Conservation (phyloP, 2,113 vertebrate species). For the Strigops habroptila region DNA sequence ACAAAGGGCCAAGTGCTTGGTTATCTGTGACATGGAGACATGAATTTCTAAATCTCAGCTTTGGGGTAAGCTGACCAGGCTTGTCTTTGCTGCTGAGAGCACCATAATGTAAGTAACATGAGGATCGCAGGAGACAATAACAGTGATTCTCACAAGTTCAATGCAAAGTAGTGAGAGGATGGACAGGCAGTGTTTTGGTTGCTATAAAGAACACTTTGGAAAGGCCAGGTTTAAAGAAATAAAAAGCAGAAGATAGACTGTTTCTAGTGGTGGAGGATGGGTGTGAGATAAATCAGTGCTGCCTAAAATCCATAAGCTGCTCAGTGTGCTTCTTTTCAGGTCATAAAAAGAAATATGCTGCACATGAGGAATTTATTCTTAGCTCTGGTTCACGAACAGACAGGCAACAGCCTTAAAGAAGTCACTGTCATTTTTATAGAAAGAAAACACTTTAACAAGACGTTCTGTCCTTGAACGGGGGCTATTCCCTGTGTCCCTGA, state of each 20-base stretch:
- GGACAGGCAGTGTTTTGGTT: background rate
- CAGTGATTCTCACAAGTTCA: too few relatives aligned
- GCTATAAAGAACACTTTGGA: background rate
- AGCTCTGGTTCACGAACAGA: background rate
- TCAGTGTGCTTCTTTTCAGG: background rate
- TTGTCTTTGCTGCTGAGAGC: background rate
- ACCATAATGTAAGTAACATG: background rate
- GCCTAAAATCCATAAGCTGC: background rate
- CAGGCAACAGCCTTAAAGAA: background rate
- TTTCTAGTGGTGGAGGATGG: background rate
- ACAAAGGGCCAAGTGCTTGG: background rate
- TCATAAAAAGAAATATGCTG: background rate
- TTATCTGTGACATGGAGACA: background rate
- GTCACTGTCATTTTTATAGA: background rate
- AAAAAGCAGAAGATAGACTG: background rate
- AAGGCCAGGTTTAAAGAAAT: background rate
- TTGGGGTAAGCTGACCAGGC: fast-evolving
- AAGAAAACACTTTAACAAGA: background rate
- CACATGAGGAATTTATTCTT: background rate
- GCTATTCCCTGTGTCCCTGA: background rate
- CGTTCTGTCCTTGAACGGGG: background rate
- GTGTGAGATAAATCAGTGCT: background rate
- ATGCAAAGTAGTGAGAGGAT: background rate
- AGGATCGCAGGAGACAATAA: background rate
- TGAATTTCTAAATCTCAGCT: background rate